These are phyloP conservation scores for Rynchops niger DNA, from an alignment of 2,113 vertebrate genomes.

Conservation along the genomic window DNA sequence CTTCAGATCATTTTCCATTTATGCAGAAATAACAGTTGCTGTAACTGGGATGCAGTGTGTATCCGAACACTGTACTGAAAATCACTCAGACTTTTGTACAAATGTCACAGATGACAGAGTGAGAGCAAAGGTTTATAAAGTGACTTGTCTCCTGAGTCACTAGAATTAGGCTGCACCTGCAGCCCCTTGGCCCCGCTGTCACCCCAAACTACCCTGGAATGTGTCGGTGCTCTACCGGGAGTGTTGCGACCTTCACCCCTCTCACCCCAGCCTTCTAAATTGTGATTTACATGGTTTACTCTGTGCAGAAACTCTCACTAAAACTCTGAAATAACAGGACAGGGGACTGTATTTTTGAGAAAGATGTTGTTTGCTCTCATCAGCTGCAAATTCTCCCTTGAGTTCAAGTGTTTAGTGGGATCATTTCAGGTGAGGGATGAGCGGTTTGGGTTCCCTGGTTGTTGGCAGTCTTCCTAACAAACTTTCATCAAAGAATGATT, in stretches of 20 bases:
- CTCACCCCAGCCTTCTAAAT: background rate
- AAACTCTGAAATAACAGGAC: rapidly evolving
- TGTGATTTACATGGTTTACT: background rate
- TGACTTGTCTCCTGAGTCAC: background rate
- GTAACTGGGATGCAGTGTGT: background rate
- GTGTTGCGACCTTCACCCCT: background rate
- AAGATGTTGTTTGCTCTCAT: background rate
- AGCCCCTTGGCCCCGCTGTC: background rate
- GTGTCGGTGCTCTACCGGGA: background rate
- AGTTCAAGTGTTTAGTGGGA: background rate
- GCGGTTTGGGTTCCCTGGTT: background rate
- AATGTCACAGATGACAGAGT: background rate
- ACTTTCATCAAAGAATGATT: background rate
- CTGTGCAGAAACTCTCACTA: background rate
- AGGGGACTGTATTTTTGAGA: background rate
- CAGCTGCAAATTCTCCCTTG: background rate
- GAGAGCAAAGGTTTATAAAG: slow-evolving; percentile 13
- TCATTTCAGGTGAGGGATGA: background rate
- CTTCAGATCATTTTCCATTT: background rate
- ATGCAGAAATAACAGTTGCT: background rate
- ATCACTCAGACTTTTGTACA: background rate
- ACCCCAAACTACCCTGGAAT: background rate
- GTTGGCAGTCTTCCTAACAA: background rate
- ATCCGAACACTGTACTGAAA: background rate
- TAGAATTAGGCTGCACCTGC: background rate